Base-by-base conservation (phyloP, 2,113 vertebrate species). In the Corythornis vintsioides region DNA sequence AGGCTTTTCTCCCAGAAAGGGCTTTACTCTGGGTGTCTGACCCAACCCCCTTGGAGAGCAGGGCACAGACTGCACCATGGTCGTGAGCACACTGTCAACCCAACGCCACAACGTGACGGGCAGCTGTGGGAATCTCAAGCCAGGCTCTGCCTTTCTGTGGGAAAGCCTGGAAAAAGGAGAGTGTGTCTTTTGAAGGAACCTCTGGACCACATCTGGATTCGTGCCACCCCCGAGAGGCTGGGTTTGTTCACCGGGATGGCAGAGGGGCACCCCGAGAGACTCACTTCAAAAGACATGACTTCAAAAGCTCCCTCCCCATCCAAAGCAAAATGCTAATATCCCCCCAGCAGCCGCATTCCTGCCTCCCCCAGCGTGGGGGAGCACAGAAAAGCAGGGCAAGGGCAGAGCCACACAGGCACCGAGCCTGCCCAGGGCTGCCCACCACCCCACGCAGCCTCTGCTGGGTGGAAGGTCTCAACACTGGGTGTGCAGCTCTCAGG, bases 281-380 rank as follows among this genome's bases (percentile, higher is more conserved):
- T 66, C 60, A 74, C 92, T 95, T 95, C 88, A 95, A 95, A 96
- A 52, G 89, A 85, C 31, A 47, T 28, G 47, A 94, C 93, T 94
- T 96, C 94, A 95, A 95, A 96, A 86, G 93, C 90, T 86, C 28
- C 64, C 47, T 85, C 82, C 28, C 2, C 2, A 53, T 15, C 50
- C 89, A 89, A 79, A 90, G 79, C 59, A 42, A 69, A 83, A 95
- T 70, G 93, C 72, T 92, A 94, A 94, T 86, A 63, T 4, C 21
- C 87, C 61, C 75, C 70, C 63, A 38, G 38, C 93, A 80, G 82
- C 94, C 90, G 85, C 94, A 13, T 45, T 86, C 59, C 75, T 91
- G 71, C 35, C 63, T 60, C 17, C 77, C 33, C n/a, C 0, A 1
- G 67, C 33, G 86, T 67, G 77, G 2, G 7, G 65, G 67, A 81